These are phyloP conservation scores for Caenorhabditis panamensis DNA, from an alignment of 2,888 invertebrate species.

Conservation along the genomic window DNA sequence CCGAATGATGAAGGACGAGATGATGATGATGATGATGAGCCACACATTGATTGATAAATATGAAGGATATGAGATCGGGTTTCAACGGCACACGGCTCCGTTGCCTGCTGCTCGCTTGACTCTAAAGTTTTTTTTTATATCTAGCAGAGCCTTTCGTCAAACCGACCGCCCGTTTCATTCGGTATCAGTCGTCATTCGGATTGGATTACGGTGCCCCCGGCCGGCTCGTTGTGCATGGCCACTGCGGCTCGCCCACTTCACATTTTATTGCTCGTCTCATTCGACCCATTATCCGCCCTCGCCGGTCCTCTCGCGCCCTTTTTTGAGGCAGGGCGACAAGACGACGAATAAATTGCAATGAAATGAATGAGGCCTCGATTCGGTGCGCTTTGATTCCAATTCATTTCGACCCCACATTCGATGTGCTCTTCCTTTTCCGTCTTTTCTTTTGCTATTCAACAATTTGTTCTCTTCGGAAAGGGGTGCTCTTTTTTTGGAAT, in stretches of 20 bases:
- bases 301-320: conserved; percentile 11
- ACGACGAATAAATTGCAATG: conserved; percentile 40
- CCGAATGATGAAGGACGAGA: background rate
- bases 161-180: background rate
- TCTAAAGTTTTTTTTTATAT: conserved; percentile 33
- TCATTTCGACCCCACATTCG: background rate
- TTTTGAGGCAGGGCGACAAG: conserved; percentile 15
- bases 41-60: conserved; percentile 65
- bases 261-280: conserved; percentile 26
- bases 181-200: background rate
- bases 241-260: background rate
- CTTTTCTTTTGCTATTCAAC: background rate
- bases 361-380: conserved; percentile 42
- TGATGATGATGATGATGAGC: conserved; percentile 57
- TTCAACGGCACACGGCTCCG: conserved; percentile 27
- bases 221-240: background rate
- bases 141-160: background rate
- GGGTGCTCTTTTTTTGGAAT: too few relatives aligned
- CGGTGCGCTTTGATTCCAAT: conserved; percentile 20
- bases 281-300: conserved; percentile 18
- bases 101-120: background rate
- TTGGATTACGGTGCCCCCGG: background rate
- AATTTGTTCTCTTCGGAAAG: too few relatives aligned
- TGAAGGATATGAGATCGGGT: conserved; percentile 62
- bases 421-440: background rate